Base-by-base conservation (phyloP, 2,113 vertebrate genomes). In the Amphiprion percula region DNA sequence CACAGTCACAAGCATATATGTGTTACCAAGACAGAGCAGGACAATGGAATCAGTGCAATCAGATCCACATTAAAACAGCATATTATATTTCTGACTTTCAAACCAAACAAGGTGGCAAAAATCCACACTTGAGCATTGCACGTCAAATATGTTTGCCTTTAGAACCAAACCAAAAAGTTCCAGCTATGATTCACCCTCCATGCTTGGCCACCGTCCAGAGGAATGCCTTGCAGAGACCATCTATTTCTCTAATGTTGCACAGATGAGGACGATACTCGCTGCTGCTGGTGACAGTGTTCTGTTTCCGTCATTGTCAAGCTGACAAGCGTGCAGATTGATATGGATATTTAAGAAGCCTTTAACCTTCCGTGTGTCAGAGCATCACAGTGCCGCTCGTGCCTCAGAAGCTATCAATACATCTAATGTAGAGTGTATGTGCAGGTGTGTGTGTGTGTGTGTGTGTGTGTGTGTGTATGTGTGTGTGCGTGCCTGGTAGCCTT, bases 271-370 rank as follows among this genome's bases (percentile, higher is more conserved):
- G 79, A 81, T 60, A 69, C 80, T 4, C 58, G 86, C 84, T 59
- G 80, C 86, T 68, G 68, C 74, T 28, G 87, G 54, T 84, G 87
- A 89, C 83, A 80, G 88, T 90, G 92, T 90, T 90, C 83, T 77
- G 88, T 93, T 91, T 90, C 90, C 59, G 80, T 93, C 91, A 91
- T 92, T 93, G 92, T 94, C 88, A 75, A 69, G 63, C 83, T 94
- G 93, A 92, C 94, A 94, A 55, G 78, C 44, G 21, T 28, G 80
- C 90, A 94, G 91, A 95, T 94, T 95, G 94, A 95, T 93, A 89
- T 84, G 87, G 92, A 95, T 74, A 92, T 94, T 95, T 92, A 94
- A 91, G 90, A 82, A 83, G 87, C 83, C 91, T 82, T 92, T 89
- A 90, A 87, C 82, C 81, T 60, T 89, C 87, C 86, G 81, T 92